Evolutionary conservation across 2,888 invertebrate species (phyloP), one percentile per base, ranked within the genome.

Genomic region (Merodon equestris): DNA sequence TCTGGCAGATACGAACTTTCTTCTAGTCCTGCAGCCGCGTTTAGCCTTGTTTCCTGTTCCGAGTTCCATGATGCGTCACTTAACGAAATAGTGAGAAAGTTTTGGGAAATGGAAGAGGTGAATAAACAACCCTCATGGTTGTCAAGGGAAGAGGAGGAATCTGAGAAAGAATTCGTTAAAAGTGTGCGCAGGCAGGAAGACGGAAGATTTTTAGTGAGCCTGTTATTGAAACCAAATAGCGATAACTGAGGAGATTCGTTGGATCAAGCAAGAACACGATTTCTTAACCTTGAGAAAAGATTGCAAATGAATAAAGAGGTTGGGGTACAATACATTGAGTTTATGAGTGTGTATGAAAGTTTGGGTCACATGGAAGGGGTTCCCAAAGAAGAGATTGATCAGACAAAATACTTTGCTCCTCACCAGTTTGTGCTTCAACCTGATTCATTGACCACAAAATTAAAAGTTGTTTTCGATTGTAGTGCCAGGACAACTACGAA

Each of bases 391-490:
- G n/a, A 63, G 3, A 9, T 15, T 10, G 1, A 4, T 1, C 4
- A 47, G 1, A 54, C 38, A 0, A 45, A 47, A 38, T 47, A 34
- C 12, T 54, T 15, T 18, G 27, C 12, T 1, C 61, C 60, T 9
- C 48, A 60, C 38, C 60, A 51, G 12, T 42, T 19, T 44, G 51
- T 50, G n/a, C 51, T 61, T 1, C 2, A 27, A 14, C 61, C 61
- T 1, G 60, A 60, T 10, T 38, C 38, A 1, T 38, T 38, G 4
- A 48, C 58, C 15, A 57, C 75, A 0, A 82, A 82, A 53, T 57
- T 79, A 2, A 27, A 74, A 14, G 77, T 79, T 7, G 77, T 70
- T 1, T 79, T 70, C 12, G 71, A 75, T 14, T 40, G 71, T 12
- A 50, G 50, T n/a, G 50, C 19, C 18, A 81, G 66, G 18, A 73